These are phyloP conservation scores for Nowickia ferox DNA, from an alignment of 2,888 invertebrate species.

Conservation along the genomic window DNA sequence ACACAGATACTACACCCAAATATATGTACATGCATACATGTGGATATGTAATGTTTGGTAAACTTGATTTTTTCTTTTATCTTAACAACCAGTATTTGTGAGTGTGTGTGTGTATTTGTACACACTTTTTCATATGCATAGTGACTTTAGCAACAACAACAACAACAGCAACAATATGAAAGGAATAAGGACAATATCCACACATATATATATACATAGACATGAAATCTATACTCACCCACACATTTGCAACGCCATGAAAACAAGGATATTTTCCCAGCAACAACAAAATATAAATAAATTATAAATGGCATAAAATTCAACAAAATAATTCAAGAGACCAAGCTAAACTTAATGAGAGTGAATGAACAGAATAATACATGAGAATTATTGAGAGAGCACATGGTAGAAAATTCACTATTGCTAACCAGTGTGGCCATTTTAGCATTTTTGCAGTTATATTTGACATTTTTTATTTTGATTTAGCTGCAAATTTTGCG, in stretches of 20 bases:
- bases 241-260: conserved; percentile 1
- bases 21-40: too few species aligned
- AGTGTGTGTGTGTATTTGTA: neutral
- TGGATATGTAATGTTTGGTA: too few species aligned
- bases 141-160: conserved; percentile 26
- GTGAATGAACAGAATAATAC: neutral
- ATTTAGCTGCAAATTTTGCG: too few species aligned
- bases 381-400: conserved; percentile 12
- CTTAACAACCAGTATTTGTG: conserved; percentile 11
- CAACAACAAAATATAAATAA: conserved; percentile 29
- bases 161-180: conserved; percentile 26
- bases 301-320: conserved; percentile 60
- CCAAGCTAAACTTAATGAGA: neutral
- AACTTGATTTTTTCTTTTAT: conserved; percentile 5
- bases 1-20: too few species aligned
- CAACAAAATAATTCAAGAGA: conserved; percentile 49
- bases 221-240: conserved; percentile 27
- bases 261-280: conserved; percentile 11
- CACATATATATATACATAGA: neutral
- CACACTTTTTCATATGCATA: neutral
- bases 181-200: conserved; percentile 50
- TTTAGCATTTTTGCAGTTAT: too few species aligned
- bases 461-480: too few species aligned
- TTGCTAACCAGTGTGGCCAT: too few species aligned
- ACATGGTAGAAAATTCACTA: conserved; percentile 33